Base-by-base conservation (phyloP, 2,113 vertebrate genomes). In the Xiphorhynchus elegans region DNA sequence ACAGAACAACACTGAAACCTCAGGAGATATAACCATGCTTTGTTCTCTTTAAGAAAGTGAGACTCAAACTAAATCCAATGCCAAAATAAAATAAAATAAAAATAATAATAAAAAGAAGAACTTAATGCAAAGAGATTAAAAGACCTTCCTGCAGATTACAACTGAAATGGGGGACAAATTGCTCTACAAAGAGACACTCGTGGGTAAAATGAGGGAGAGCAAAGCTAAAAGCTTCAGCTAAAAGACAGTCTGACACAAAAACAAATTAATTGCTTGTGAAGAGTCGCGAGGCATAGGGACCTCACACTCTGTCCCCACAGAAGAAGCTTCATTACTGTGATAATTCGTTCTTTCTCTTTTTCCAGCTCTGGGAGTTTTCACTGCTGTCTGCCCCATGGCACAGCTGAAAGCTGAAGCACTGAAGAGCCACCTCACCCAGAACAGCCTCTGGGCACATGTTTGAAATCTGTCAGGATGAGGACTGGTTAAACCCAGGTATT, bases 241-340 rank as follows among this genome's bases (percentile, higher is more conserved):
- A 47, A 89, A 67, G 70, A 26, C 47, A 23, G 33, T 35, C 29
- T 63, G 70, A 77, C 33, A 40, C 21, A 40, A 81, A 82, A 19
- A 14, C 19, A 73, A 73, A 73, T 44, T n/a, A 68, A 44, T n/a
- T 64, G 59, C 39, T 59, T 37, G 49, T n/a, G 72, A 82, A 56
- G n/a, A 69, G 55, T 53, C 39, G 20, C 3, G 1, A 19, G 26
- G 23, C 1, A 0, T 3, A 52, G 49, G 52, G 29, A 63, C 17
- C 37, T 42, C 5, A 29, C 5, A 35, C 33, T 3, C 28, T 3
- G 1, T 62, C 58, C 33, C 33, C 59, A 47, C 29, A 86, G 70
- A 67, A 63, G 35, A 21, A 52, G 42, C 29, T 6, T 79, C 39
- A 53, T 53, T 74, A 59, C 49, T 63, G 76, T 52, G 24, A 52